phyloP scores from a whole-genome alignment of 2,113 vertebrate species.

The Sinosuthora webbiana region DNA sequence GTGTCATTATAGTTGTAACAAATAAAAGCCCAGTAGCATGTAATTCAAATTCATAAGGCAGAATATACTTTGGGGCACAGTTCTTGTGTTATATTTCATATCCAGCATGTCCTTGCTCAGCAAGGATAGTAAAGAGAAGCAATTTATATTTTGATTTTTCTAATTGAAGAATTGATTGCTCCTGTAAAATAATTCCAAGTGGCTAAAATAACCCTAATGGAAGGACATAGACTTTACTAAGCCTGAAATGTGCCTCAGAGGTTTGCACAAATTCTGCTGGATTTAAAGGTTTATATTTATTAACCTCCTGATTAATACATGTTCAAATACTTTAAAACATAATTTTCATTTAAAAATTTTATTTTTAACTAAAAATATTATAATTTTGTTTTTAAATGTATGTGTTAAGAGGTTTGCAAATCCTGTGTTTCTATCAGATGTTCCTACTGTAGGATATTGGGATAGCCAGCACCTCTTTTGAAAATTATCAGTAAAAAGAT shows the following conservation, averaged over 20 bases:
- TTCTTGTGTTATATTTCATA: neutral
- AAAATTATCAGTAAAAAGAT: neutral
- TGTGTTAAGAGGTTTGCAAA: neutral
- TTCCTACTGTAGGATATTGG: rapidly evolving
- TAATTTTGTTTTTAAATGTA: neutral
- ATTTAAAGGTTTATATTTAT: neutral
- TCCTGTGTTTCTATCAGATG: neutral
- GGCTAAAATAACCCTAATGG: neutral
- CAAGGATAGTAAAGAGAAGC: neutral
- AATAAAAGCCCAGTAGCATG: neutral
- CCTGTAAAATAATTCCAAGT: neutral
- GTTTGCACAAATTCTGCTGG: neutral
- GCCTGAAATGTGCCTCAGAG: neutral
- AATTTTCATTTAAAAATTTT: neutral
- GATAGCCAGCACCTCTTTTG: neutral
- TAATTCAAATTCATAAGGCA: neutral
- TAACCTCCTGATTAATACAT: neutral
- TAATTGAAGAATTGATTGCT: neutral
- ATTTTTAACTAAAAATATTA: neutral
- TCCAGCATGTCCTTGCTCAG: neutral
- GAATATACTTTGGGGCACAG: neutral
- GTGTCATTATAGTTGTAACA: neutral
- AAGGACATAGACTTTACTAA: neutral
- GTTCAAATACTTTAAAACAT: neutral
- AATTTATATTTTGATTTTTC: neutral